A percentile compares a stretch with the other conserved stretches of the same genome.
Evolutionary conservation across 2,888 invertebrate genomes (phyloP).

Genomic region (Boloria selene): DNA sequence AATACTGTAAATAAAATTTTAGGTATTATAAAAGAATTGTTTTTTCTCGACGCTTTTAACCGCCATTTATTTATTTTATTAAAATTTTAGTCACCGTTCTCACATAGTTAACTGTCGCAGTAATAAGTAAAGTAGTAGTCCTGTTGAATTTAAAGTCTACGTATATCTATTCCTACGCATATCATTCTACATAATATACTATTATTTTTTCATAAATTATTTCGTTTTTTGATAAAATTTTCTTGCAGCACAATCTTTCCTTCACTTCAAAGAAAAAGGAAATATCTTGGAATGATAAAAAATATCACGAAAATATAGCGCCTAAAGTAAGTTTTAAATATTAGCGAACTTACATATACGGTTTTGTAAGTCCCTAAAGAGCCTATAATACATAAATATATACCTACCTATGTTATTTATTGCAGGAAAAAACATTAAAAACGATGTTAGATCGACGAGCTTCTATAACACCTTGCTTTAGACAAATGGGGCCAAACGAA

Average conservation of each 20-base stretch:
- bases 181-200: too few species aligned
- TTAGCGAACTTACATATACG: too few species aligned
- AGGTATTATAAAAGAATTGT: slow-evolving; percentile 43
- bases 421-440: slow-evolving; percentile 45
- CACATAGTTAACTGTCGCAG: too few species aligned
- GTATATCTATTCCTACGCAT: too few species aligned
- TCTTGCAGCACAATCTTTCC: slow-evolving; percentile 22
- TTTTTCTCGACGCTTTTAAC: slow-evolving; percentile 1
- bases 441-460: slow-evolving; percentile 55
- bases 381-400: too few species aligned
- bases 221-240: neutral
- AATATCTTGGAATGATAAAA: slow-evolving; percentile 49
- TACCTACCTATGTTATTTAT: neutral
- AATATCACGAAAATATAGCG: slow-evolving; percentile 47
- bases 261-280: slow-evolving; percentile 15
- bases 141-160: too few species aligned
- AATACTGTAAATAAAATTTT: slow-evolving; percentile 61
- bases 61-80: slow-evolving; percentile 11
- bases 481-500: slow-evolving; percentile 48
- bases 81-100: slow-evolving; percentile 6
- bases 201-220: neutral
- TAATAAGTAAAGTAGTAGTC: too few species aligned
- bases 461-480: slow-evolving; percentile 62
- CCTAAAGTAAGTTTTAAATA: slow-evolving; percentile 46
- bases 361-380: too few species aligned